phyloP scores from a whole-genome alignment of 2,797 vertebrate species.

The Sylvia borin region DNA sequence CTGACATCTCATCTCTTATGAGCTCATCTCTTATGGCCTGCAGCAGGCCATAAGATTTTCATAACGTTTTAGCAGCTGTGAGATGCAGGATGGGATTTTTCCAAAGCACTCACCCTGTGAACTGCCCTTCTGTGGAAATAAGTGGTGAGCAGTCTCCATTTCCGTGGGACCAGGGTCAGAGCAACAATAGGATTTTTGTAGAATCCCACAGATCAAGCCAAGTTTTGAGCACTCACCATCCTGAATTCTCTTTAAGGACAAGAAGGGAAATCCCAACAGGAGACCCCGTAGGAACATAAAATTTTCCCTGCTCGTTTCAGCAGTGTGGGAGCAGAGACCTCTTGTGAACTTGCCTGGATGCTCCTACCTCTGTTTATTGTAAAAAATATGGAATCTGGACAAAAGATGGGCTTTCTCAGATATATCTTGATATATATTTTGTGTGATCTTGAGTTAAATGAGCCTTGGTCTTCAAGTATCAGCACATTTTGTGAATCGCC shows the following conservation, averaged over 20 bases:
- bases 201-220: neutral
- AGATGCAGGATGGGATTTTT: neutral
- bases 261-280: neutral
- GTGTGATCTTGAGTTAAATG: neutral
- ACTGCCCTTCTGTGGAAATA: neutral
- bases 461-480: neutral
- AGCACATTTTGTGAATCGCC: neutral
- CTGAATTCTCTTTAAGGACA: neutral
- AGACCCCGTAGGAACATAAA: neutral
- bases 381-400: neutral
- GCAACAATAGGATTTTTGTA: neutral
- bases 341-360: neutral
- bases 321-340: neutral
- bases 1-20: neutral
- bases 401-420: neutral
- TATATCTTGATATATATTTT: no score
- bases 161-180: neutral
- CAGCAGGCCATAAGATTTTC: neutral
- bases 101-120: neutral
- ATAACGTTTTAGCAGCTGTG: neutral
- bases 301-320: neutral
- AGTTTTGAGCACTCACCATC: neutral
- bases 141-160: neutral
- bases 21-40: neutral
- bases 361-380: neutral